phyloP scores from a whole-genome alignment of 2,113 vertebrate species.

The Scalopus aquaticus region DNA sequence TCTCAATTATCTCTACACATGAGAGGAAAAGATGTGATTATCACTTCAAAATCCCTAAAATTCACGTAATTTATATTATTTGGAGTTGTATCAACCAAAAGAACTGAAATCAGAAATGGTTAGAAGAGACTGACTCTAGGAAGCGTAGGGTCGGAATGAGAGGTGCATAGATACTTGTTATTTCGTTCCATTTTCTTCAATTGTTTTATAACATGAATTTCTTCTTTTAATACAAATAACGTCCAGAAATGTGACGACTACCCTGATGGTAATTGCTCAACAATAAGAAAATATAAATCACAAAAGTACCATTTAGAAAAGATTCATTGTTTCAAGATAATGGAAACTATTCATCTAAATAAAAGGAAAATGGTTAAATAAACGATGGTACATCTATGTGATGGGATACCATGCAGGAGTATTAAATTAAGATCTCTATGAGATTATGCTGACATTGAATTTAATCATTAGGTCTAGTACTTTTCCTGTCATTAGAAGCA shows the following conservation, averaged over 20 bases:
- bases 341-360: neutral
- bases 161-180: neutral
- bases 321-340: neutral
- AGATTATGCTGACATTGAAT: neutral
- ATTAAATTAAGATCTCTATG: neutral
- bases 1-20: neutral
- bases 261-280: neutral
- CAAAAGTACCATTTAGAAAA: neutral
- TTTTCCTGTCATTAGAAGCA: neutral
- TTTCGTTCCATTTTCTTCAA: neutral
- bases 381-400: neutral
- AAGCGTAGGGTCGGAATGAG: neutral
- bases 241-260: neutral
- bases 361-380: neutral
- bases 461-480: neutral
- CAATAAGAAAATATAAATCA: neutral
- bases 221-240: neutral
- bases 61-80: neutral
- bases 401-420: neutral
- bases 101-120: neutral
- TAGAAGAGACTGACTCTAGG: neutral
- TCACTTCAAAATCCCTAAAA: neutral
- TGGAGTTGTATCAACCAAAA: neutral
- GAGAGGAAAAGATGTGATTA: neutral
- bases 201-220: neutral